Percentiles rank a stretch among this genome's conserved stretches.
These are phyloP conservation scores for Plebejus argus DNA, from an alignment of 2,888 invertebrate genomes.

Conservation along the genomic window DNA sequence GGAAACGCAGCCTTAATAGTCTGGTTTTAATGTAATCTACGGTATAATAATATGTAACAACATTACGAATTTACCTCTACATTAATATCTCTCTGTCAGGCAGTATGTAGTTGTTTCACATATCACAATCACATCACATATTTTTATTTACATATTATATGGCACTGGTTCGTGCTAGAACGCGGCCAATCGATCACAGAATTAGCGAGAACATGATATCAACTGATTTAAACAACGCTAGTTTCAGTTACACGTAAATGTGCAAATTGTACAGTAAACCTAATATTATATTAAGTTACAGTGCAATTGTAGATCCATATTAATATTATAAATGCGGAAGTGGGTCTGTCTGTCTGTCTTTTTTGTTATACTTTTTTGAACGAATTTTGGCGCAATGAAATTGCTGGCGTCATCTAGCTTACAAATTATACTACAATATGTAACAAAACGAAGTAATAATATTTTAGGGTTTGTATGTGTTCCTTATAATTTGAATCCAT, in stretches of 20 bases:
- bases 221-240: background rate
- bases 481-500: too few species aligned
- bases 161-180: slow-evolving; percentile 67
- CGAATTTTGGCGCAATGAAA: too few species aligned
- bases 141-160: slow-evolving; percentile 51
- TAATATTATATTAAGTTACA: background rate
- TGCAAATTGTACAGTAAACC: background rate
- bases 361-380: too few species aligned
- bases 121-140: background rate
- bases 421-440: too few species aligned
- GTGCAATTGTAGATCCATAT: background rate
- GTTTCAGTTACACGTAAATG: slow-evolving; percentile 2
- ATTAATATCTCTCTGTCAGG: slow-evolving; percentile 49
- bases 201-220: slow-evolving; percentile 57
- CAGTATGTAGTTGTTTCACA: slow-evolving; percentile 54
- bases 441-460: too few species aligned
- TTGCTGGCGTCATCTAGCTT: too few species aligned
- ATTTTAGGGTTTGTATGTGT: too few species aligned
- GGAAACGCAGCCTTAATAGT: too few species aligned
- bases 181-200: slow-evolving; percentile 72
- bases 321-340: too few species aligned
- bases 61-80: background rate
- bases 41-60: too few species aligned
- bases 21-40: too few species aligned
- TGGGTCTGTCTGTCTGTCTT: too few species aligned